Conservation (phyloP, 2,113 vertebrate genomes). For the Phalacrocorax pelagicus region DNA sequence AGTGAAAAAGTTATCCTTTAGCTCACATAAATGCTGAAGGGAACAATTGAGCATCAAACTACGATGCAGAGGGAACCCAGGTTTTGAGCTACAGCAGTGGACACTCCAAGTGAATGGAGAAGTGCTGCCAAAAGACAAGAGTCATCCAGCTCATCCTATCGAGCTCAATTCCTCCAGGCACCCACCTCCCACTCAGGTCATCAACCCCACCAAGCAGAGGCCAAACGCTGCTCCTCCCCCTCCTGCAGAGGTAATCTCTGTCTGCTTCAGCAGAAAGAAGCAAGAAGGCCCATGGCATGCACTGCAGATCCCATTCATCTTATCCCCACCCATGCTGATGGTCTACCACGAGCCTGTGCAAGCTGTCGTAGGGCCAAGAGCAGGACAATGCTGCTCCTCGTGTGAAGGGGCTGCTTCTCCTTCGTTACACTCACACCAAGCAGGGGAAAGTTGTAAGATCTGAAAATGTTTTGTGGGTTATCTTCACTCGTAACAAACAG, state of each 20-base stretch:
- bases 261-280: not conserved
- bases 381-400: not conserved
- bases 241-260: not conserved
- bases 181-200: not conserved
- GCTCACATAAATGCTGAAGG: not conserved
- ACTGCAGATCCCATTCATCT: not conserved
- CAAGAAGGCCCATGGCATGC: not conserved
- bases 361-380: not conserved
- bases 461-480: slow-evolving; percentile 19
- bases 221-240: not conserved
- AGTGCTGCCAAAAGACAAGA: not conserved
- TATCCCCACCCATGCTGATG: not conserved
- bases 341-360: not conserved
- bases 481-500: slow-evolving; percentile 27
- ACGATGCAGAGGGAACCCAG: not conserved
- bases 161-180: not conserved
- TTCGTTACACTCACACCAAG: slow-evolving; percentile 39
- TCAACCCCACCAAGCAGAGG: not conserved
- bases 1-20: not conserved
- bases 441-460: slow-evolving; percentile 19
- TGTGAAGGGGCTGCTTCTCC: slow-evolving; percentile 35
- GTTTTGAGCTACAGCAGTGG: not conserved
- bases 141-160: not conserved
- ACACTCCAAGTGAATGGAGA: not conserved
- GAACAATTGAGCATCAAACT: not conserved